Conservation (phyloP, 23 tunicate species). For the Halocynthia roretzi region DNA sequence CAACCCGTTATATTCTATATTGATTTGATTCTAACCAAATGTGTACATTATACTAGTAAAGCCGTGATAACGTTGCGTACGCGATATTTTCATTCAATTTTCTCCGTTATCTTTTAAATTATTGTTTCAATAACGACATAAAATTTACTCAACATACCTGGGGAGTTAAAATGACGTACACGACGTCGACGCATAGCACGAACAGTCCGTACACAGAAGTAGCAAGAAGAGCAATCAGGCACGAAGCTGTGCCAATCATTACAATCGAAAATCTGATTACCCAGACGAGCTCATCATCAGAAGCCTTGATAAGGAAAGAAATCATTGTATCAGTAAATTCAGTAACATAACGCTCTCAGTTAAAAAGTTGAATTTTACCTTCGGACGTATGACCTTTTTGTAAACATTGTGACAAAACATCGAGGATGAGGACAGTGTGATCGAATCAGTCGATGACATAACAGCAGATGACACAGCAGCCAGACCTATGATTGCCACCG, state of each 20-base stretch:
- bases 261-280: constrained; percentile 12
- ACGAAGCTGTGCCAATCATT: constrained; percentile 11
- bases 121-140: too few relatives aligned
- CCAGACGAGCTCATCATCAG: constrained; percentile 16
- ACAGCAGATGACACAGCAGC: constrained; percentile 28
- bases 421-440: constrained; percentile 21
- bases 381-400: constrained; percentile 8
- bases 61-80: too few relatives aligned
- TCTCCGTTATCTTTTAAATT: too few relatives aligned
- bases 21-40: too few relatives aligned
- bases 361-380: not conserved
- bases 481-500: constrained; percentile 25
- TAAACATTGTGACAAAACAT: constrained; percentile 26
- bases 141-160: not conserved
- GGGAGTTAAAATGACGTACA: constrained; percentile 8
- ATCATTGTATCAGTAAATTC: not conserved
- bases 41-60: too few relatives aligned
- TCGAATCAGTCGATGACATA: constrained; percentile 27
- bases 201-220: constrained; percentile 28
- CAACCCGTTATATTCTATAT: too few relatives aligned
- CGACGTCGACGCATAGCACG: constrained; percentile 27
- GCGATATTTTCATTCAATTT: too few relatives aligned
- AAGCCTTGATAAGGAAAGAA: constrained; percentile 5
- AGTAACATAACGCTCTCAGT: too few relatives aligned
- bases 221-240: constrained; percentile 17